phyloP scores from a whole-genome alignment of 2,113 vertebrate species.

The Capreolus pygargus region DNA sequence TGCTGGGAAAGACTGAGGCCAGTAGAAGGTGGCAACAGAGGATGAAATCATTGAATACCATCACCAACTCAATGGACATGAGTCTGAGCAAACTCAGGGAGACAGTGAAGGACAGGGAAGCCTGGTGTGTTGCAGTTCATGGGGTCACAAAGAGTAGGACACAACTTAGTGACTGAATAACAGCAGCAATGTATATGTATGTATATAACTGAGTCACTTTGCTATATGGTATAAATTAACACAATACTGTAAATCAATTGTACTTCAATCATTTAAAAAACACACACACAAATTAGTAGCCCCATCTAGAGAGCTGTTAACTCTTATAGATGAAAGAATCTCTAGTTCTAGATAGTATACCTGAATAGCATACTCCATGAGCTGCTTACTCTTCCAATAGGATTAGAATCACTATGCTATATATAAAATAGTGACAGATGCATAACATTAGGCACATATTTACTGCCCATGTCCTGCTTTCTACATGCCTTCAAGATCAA shows the following conservation, averaged over 20 bases:
- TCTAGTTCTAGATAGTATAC: background rate
- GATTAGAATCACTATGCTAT: background rate
- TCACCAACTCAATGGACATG: background rate
- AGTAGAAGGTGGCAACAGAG: background rate
- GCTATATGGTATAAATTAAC: background rate
- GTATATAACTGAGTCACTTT: background rate
- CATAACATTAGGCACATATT: background rate
- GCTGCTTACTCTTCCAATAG: background rate
- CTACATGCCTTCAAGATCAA: background rate
- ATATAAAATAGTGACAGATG: background rate
- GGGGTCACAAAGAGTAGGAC: background rate
- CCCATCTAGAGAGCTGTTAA: background rate
- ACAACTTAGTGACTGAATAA: background rate
- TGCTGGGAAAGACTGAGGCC: background rate
- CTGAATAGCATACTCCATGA: background rate
- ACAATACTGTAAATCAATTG: background rate
- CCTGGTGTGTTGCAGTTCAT: background rate
- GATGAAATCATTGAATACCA: background rate
- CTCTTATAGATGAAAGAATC: background rate
- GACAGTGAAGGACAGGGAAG: background rate
- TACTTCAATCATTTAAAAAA: background rate
- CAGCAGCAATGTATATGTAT: background rate
- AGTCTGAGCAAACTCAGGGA: background rate
- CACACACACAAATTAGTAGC: background rate
- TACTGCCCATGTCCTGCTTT: background rate